Conservation (phyloP, 1,140 invertebrate species). For the Aphaenogaster ashmeadi region DNA sequence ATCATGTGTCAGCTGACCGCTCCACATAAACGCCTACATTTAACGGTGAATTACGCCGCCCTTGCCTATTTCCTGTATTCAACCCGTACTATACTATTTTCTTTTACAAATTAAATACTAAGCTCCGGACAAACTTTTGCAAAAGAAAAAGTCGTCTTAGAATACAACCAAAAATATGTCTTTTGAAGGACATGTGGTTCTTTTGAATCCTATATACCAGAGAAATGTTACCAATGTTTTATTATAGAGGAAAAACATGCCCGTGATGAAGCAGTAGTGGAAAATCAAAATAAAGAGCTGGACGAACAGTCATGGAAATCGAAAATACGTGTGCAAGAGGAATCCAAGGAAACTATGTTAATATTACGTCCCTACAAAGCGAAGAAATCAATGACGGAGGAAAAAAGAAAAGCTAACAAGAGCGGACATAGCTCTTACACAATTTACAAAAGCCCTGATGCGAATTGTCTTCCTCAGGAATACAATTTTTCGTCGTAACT, state of each 20-base stretch:
- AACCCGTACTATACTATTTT: too few relatives aligned
- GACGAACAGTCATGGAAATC: slow-evolving; percentile 73
- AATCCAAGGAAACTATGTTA: slow-evolving; percentile 79
- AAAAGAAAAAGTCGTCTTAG: too few relatives aligned
- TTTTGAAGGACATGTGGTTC: too few relatives aligned
- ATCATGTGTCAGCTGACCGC: too few relatives aligned
- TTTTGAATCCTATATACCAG: too few relatives aligned
- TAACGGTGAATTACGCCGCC: too few relatives aligned
- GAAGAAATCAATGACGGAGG: slow-evolving; percentile 72
- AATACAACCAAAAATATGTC: too few relatives aligned
- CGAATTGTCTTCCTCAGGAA: slow-evolving; percentile 82
- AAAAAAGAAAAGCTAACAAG: slow-evolving; percentile 70
- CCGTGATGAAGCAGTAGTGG: slow-evolving; percentile 84
- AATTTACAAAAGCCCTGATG: slow-evolving; percentile 76
- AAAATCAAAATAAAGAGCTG: slow-evolving; percentile 83
- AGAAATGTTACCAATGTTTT: slow-evolving; percentile 10
- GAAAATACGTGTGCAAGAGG: slow-evolving; percentile 75
- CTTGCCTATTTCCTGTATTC: too few relatives aligned
- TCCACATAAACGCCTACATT: too few relatives aligned
- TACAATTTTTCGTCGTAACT: slow-evolving; percentile 82
- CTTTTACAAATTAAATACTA: too few relatives aligned
- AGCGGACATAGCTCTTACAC: slow-evolving; percentile 66
- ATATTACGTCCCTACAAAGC: slow-evolving; percentile 79
- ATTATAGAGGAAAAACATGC: slow-evolving; percentile 86
- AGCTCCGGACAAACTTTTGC: too few relatives aligned